Percentiles rank a stretch among this genome's conserved stretches.
phyloP scores from a whole-genome alignment of 2,888 invertebrate genomes.

The Palloptera scutellata region DNA sequence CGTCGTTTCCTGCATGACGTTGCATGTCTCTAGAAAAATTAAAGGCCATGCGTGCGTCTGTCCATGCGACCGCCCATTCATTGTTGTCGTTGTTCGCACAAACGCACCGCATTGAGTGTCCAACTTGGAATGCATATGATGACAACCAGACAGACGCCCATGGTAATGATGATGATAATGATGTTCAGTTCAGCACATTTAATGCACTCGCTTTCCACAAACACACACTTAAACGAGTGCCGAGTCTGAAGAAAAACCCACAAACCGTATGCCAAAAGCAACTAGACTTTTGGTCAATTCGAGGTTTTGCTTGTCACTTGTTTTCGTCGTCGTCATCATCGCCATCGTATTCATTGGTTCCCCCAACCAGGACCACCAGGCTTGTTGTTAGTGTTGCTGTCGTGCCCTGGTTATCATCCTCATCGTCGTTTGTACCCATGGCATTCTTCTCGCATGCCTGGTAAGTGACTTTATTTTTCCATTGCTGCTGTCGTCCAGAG shows the following conservation, averaged over 20 bases:
- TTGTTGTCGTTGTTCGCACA: too few relatives aligned
- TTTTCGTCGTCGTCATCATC: background rate
- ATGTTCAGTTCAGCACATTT: slow-evolving; percentile 17
- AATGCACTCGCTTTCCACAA: slow-evolving; percentile 24
- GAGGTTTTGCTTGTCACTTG: slow-evolving; percentile 60
- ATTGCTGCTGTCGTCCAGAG: background rate
- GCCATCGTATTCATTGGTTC: background rate
- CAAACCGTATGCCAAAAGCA: slow-evolving; percentile 45
- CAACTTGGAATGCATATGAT: too few relatives aligned
- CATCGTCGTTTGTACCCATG: background rate
- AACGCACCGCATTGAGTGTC: too few relatives aligned
- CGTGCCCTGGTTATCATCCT: background rate
- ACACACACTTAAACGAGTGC: background rate
- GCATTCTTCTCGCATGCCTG: background rate
- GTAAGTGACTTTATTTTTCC: background rate
- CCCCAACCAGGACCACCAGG: background rate
- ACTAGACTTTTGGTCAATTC: slow-evolving; percentile 60
- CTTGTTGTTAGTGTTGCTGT: background rate
- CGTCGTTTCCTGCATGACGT: too few relatives aligned
- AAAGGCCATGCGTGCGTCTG: too few relatives aligned
- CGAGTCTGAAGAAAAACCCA: slow-evolving; percentile 9
- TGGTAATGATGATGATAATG: slow-evolving; percentile 5
- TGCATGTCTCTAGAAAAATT: too few relatives aligned
- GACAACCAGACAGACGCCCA: background rate
- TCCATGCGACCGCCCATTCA: too few relatives aligned